phyloP scores from a whole-genome alignment of 1,140 invertebrate species.

The Sogatella furcifera region DNA sequence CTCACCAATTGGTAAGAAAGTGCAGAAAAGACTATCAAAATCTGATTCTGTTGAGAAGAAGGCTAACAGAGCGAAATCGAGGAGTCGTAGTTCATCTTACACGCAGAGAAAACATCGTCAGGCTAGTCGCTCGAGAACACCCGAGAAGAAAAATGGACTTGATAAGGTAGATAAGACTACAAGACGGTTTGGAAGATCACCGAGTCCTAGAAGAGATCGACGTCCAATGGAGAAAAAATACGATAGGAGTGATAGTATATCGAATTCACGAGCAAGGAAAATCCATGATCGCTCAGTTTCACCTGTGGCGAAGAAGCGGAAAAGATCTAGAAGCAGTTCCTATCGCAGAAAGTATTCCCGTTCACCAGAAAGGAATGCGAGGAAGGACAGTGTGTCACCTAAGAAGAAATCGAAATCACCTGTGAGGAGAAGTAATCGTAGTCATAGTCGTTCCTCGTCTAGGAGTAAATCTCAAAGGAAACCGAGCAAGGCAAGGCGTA shows the following conservation, averaged over 20 bases:
- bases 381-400: neutral
- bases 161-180: neutral
- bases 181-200: too few species aligned
- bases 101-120: neutral
- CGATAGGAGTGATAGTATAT: neutral
- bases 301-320: neutral
- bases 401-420: neutral
- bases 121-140: neutral
- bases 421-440: neutral
- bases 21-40: too few species aligned
- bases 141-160: neutral
- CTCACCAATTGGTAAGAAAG: too few species aligned
- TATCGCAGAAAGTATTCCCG: neutral
- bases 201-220: neutral
- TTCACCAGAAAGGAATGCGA: neutral
- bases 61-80: neutral
- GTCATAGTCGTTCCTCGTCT: neutral
- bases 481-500: conserved; percentile 9
- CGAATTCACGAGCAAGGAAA: too few species aligned
- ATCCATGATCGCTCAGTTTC: neutral
- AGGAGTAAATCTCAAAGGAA: conserved; percentile 6
- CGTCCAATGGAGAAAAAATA: neutral
- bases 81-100: neutral
- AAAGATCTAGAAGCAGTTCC: conserved; percentile 2
- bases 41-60: too few species aligned